Evolutionary conservation across 2,888 invertebrate genomes (phyloP).

Genomic region (Lacanobia wlatinum): DNA sequence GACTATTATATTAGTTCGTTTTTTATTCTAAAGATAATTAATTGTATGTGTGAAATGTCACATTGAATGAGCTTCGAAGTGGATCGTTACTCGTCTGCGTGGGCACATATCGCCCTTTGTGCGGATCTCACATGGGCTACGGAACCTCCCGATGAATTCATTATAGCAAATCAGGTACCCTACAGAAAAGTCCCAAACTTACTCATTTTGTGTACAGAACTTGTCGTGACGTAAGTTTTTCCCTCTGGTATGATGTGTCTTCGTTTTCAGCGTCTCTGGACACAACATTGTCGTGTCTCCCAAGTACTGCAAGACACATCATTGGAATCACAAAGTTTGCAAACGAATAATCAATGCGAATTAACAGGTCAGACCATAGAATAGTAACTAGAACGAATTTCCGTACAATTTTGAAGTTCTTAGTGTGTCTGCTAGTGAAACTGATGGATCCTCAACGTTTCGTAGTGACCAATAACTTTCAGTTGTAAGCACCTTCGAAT

Average conservation of each 20-base stretch:
- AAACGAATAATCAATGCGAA: slow-evolving; percentile 80
- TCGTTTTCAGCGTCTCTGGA: slow-evolving; percentile 86
- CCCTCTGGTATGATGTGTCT: slow-evolving; percentile 25
- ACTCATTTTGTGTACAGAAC: background rate
- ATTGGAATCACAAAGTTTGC: slow-evolving; percentile 78
- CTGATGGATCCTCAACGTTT: background rate
- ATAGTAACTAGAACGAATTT: background rate
- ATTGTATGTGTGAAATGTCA: slow-evolving; percentile 87
- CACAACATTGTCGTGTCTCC: slow-evolving; percentile 86
- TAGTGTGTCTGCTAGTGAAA: background rate
- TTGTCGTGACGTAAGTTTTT: slow-evolving; percentile 1
- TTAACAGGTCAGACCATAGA: slow-evolving; percentile 74
- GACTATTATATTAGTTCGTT: slow-evolving; percentile 85
- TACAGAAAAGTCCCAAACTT: slow-evolving; percentile 1
- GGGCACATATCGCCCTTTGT: slow-evolving; percentile 90
- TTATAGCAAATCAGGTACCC: slow-evolving; percentile 87
- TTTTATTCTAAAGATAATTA: slow-evolving; percentile 85
- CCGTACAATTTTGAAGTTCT: background rate
- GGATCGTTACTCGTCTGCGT: slow-evolving; percentile 87
- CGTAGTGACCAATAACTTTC: background rate
- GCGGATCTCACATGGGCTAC: slow-evolving; percentile 89
- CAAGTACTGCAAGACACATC: slow-evolving; percentile 84
- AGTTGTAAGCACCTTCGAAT: background rate
- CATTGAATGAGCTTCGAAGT: slow-evolving; percentile 91
- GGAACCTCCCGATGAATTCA: slow-evolving; percentile 88